Evolutionary conservation across 2,888 invertebrate genomes (phyloP), one percentile per base, ranked within the genome.

Genomic region (Lycophotia porphyrea): DNA sequence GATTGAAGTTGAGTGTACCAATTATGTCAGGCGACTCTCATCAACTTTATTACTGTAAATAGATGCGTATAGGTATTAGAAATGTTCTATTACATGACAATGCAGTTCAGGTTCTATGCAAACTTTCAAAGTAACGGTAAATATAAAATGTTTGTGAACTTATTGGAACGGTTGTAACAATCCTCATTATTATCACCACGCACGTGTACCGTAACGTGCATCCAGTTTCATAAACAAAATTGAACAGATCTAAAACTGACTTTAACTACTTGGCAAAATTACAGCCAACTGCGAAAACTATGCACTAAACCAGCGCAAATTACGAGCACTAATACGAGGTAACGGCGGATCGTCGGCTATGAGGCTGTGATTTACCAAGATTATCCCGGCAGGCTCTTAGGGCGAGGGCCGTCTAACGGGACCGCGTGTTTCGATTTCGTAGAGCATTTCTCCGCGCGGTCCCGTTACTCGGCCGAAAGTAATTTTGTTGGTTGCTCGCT

Each of bases 391-490:
- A 89, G 90, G 91, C 90, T 90, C 88, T 84, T 90, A 93, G 94
- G 94, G 93, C 94, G 93, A 95, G 95, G 94, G 95, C 95, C 95
- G 91, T 82, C 90, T 96, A 96, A 96, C 96, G 96, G 96, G 93
- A 95, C 93, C 90, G 92, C 95, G 93, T 96, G 96, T 96, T 96
- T 96, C 96, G 96, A 95, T 96, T 96, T 96, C 96, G 95, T 96
- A 96, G 96, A 96, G 95, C 96, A 96, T 96, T 96, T 96, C 96
- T 96, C 96, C 94, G 92, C 88, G 86, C 84, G 81, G 92, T 96
- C 94, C 96, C 96, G 96, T 96, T 96, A 96, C 92, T 91, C 93
- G 95, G 91, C 94, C 95, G 96, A 96, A 96, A 96, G 96, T 95
- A 96, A 95, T 96, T 95, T 95, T 95, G 95, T 95, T 93, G 91